phyloP scores from a whole-genome alignment of 2,888 invertebrate genomes.

The Drosophila anomalata region DNA sequence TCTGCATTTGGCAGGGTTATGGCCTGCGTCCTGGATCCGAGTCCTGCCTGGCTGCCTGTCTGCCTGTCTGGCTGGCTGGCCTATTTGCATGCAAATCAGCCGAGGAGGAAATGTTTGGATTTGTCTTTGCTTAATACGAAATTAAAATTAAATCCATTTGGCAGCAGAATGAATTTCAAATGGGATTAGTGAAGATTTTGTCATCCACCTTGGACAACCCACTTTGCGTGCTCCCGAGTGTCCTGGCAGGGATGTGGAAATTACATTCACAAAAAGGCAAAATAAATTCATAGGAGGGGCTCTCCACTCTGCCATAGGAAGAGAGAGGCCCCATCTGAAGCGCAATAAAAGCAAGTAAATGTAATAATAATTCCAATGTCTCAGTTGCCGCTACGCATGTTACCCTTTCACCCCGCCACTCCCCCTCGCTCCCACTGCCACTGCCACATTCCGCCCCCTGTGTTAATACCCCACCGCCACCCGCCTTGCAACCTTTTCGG shows the following conservation, averaged over 20 bases:
- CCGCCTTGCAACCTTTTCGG: conserved; percentile 8
- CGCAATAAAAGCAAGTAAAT: conserved; percentile 60
- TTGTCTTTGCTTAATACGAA: conserved; percentile 38
- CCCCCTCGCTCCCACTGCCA: background rate
- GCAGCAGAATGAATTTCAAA: conserved; percentile 54
- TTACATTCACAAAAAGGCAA: conserved; percentile 23
- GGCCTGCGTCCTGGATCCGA: background rate
- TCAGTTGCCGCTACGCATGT: conserved; percentile 49
- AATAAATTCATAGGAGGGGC: conserved; percentile 13
- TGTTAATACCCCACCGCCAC: background rate
- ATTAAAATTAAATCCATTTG: conserved; percentile 44
- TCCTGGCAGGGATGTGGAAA: conserved; percentile 20
- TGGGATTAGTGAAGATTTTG: conserved; percentile 69
- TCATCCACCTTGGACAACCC: conserved; percentile 21
- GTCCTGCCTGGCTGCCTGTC: background rate
- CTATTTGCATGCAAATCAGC: conserved; percentile 70
- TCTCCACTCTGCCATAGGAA: background rate
- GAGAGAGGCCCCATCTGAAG: conserved; percentile 18
- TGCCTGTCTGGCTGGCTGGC: background rate
- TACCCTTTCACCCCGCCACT: conserved; percentile 9
- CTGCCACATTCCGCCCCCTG: conserved; percentile 9
- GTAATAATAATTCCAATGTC: conserved; percentile 64
- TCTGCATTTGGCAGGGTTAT: conserved; percentile 5
- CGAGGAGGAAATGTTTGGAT: conserved; percentile 24
- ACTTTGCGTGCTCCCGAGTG: background rate